A percentile compares a stretch with the other conserved stretches of the same genome.
phyloP scores from a whole-genome alignment of 2,888 invertebrate genomes.

The Caenorhabditis becei region DNA sequence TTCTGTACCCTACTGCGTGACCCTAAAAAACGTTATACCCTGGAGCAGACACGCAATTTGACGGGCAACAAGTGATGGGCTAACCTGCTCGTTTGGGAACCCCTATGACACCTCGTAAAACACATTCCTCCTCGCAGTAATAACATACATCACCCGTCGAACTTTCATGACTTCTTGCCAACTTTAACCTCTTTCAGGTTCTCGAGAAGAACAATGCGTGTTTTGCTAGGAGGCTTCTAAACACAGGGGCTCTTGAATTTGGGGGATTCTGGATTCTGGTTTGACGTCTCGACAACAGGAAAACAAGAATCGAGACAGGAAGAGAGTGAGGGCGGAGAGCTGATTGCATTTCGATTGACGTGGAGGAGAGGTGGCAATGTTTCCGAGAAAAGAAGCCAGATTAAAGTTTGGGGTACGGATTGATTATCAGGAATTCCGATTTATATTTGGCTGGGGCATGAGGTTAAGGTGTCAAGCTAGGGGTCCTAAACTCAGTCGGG shows the following conservation, averaged over 20 bases:
- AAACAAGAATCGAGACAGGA: not conserved
- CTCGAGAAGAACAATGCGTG: not conserved
- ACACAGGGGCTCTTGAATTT: not conserved
- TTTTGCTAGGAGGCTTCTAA: too few species aligned
- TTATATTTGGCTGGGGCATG: too few species aligned
- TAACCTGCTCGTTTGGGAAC: not conserved
- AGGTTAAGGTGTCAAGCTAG: too few species aligned
- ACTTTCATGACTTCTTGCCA: too few species aligned
- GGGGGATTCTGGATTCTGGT: not conserved
- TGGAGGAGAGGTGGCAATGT: not conserved
- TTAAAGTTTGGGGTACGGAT: not conserved
- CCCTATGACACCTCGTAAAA: not conserved
- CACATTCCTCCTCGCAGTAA: not conserved
- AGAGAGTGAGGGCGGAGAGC: not conserved
- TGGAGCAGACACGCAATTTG: too few species aligned
- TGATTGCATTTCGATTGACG: conserved; percentile 29
- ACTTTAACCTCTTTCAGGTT: conserved; percentile 4
- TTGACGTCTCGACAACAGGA: not conserved
- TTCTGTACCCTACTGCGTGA: too few species aligned
- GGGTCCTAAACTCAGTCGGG: too few species aligned
- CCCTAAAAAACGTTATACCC: too few species aligned
- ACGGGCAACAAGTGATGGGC: not conserved
- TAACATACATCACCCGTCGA: too few species aligned
- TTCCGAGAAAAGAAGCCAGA: conserved; percentile 8
- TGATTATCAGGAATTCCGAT: not conserved